Evolutionary conservation across 2,113 vertebrate genomes (phyloP).

Genomic region (Oxyura jamaicensis): DNA sequence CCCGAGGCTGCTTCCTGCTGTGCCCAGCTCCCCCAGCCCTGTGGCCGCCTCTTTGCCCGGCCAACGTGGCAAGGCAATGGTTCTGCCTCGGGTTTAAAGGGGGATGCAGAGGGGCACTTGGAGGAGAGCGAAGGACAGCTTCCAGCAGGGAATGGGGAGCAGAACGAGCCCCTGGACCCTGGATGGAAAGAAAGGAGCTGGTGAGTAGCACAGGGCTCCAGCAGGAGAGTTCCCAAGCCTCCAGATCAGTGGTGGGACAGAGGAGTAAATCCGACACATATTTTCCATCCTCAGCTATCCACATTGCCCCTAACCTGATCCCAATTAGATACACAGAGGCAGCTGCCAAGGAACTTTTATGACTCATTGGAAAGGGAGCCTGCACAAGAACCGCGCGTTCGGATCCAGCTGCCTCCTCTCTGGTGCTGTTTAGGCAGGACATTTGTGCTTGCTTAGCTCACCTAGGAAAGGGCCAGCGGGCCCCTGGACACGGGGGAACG

Average conservation of each 20-base stretch:
- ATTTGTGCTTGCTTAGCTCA: slow-evolving; percentile 45
- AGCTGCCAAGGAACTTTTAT: slow-evolving; percentile 57
- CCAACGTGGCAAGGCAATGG: background rate
- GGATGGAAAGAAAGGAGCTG: background rate
- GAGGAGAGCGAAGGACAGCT: background rate
- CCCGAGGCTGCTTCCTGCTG: background rate
- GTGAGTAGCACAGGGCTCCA: background rate
- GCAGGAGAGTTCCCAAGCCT: slow-evolving; percentile 7
- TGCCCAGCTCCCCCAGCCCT: background rate
- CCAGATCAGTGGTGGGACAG: background rate
- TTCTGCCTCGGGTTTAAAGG: background rate
- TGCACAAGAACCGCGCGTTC: background rate
- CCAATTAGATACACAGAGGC: slow-evolving; percentile 48
- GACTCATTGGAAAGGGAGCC: slow-evolving; percentile 69
- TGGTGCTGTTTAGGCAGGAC: background rate
- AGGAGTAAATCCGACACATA: slow-evolving; percentile 53
- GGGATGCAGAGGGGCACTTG: fast-evolving
- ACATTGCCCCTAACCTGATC: slow-evolving; percentile 69
- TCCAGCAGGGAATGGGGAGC: background rate
- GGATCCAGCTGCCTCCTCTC: slow-evolving; percentile 53
- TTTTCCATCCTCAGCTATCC: slow-evolving; percentile 66
- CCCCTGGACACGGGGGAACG: background rate
- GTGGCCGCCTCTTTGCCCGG: background rate
- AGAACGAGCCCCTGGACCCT: background rate
- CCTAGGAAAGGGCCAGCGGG: slow-evolving; percentile 20